phyloP scores from a whole-genome alignment of 1,140 invertebrate species.

The Gonioctena quinquepunctata region DNA sequence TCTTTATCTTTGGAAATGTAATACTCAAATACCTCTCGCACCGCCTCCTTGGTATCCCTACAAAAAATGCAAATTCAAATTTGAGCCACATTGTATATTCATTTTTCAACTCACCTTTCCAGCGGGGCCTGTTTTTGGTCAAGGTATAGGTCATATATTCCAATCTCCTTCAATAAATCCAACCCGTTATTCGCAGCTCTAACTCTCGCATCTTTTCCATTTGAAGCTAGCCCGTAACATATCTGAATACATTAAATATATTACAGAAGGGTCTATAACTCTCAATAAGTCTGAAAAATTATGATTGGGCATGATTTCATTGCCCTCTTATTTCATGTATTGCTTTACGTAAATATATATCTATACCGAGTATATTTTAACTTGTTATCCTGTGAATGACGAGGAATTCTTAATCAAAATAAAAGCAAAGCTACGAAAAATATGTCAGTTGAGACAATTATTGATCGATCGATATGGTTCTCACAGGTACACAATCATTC shows the following conservation, averaged over 20 bases:
- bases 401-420: no score
- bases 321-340: background rate
- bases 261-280: no score
- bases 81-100: conserved; percentile 13
- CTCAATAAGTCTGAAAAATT: no score
- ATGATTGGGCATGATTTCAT: background rate
- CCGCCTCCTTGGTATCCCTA: conserved; percentile 19
- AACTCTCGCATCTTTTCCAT: conserved; percentile 29
- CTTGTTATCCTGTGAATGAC: no score
- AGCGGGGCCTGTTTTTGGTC: conserved; percentile 8
- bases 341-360: background rate
- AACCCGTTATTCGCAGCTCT: conserved; percentile 34
- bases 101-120: conserved; percentile 55
- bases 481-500: no score
- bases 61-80: conserved; percentile 1
- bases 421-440: no score
- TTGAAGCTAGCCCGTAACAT: conserved; percentile 38
- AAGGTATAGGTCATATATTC: conserved; percentile 29
- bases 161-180: conserved; percentile 35
- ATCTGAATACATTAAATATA: conserved; percentile 33
- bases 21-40: background rate
- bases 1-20: background rate
- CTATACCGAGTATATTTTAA: background rate
- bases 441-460: no score
- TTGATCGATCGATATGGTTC: no score